A percentile compares a stretch with the other conserved stretches of the same genome.
Evolutionary conservation across 1,140 invertebrate genomes (phyloP).

Genomic region (Macrocentrus cingulum): DNA sequence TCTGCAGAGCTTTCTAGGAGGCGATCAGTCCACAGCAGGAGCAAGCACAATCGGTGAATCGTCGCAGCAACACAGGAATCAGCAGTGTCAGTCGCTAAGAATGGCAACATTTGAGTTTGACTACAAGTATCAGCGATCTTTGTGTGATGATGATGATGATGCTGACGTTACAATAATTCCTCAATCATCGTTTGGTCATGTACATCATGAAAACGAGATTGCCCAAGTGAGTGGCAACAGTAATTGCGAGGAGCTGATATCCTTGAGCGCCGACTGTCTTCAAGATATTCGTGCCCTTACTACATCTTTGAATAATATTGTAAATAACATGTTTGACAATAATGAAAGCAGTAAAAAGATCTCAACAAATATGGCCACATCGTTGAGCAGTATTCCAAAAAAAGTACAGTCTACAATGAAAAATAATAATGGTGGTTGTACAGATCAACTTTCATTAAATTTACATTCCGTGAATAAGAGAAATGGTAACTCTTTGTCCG

Average conservation of each 20-base stretch:
- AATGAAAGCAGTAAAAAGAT: conserved; percentile 16
- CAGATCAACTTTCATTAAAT: conserved; percentile 21
- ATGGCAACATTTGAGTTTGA: conserved; percentile 50
- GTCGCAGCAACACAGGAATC: conserved; percentile 55
- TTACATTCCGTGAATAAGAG: conserved; percentile 32
- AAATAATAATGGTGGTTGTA: conserved; percentile 22
- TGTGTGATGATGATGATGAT: conserved; percentile 14
- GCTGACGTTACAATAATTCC: conserved; percentile 5
- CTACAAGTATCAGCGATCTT: conserved; percentile 36
- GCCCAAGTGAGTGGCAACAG: conserved; percentile 29
- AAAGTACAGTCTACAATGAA: conserved; percentile 30
- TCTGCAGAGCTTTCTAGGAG: conserved; percentile 58
- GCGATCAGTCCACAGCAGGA: conserved; percentile 49
- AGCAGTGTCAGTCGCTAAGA: conserved; percentile 57
- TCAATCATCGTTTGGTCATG: background rate
- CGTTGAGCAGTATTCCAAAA: conserved; percentile 38
- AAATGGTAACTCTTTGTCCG: conserved; percentile 32
- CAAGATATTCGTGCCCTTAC: conserved; percentile 36
- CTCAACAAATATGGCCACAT: conserved; percentile 29
- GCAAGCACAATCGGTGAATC: conserved; percentile 43
- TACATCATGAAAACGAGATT: conserved; percentile 34
- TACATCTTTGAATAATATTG: conserved; percentile 37
- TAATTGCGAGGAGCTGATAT: conserved; percentile 30
- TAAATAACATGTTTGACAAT: conserved; percentile 32
- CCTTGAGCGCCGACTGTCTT: conserved; percentile 36